Conservation (phyloP, 2,888 invertebrate genomes). For the Drosophila merina region DNA sequence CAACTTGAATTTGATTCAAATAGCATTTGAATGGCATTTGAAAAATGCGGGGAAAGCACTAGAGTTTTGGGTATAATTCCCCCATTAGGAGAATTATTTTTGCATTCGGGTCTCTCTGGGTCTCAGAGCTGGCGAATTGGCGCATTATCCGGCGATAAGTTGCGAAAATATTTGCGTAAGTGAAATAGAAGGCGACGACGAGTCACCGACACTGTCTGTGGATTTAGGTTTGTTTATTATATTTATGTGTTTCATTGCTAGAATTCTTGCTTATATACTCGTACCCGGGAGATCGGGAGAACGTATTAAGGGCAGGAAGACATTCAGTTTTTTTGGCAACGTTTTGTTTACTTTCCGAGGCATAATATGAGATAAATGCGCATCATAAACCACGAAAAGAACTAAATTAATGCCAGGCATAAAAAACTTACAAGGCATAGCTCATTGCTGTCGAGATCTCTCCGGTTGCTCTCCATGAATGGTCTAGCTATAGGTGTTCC, state of each 20-base stretch:
- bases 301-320: conserved; percentile 28
- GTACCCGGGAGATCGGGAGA: conserved; percentile 15
- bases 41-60: conserved; percentile 33
- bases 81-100: conserved; percentile 43
- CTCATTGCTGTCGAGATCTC: background rate
- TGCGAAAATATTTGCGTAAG: conserved; percentile 72
- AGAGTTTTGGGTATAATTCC: conserved; percentile 9
- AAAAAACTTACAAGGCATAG: conserved; percentile 1
- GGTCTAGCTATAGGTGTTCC: background rate
- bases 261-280: too few species aligned
- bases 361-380: conserved; percentile 45
- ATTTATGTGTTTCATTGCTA: too few species aligned
- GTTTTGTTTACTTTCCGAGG: conserved; percentile 6
- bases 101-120: conserved; percentile 48
- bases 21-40: conserved; percentile 13
- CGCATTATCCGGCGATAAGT: conserved; percentile 71
- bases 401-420: conserved; percentile 24
- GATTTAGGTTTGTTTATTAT: background rate
- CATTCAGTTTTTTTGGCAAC: conserved; percentile 27
- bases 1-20: background rate
- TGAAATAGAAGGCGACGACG: conserved; percentile 72
- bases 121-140: conserved; percentile 51
- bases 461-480: conserved; percentile 1
- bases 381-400: conserved; percentile 36
- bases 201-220: conserved; percentile 20